Conservation (phyloP, 2,797 vertebrate species). For the Paguma larvata region DNA sequence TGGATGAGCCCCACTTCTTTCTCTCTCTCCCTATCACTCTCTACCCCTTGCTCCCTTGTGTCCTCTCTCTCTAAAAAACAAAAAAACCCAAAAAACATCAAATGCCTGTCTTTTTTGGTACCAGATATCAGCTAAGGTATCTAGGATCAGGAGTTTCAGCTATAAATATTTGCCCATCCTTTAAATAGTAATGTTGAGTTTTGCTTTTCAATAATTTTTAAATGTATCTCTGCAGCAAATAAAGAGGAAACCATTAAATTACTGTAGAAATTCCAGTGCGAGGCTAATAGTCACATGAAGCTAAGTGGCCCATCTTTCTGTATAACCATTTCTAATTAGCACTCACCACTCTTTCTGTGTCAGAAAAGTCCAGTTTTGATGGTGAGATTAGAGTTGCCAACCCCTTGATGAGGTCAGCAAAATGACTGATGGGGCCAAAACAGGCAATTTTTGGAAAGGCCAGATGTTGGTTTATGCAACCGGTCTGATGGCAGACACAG, state of each 20-base stretch:
- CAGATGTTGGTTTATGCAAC: slow-evolving; percentile 62
- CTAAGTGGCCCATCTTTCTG: neutral
- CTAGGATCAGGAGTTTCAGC: neutral
- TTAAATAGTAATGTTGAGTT: neutral
- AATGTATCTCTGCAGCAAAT: neutral
- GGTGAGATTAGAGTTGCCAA: neutral
- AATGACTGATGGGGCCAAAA: slow-evolving; percentile 42
- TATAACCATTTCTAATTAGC: neutral
- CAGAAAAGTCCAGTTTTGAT: slow-evolving; percentile 45
- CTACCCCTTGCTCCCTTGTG: no score
- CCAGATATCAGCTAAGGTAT: neutral
- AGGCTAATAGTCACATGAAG: neutral
- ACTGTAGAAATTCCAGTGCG: neutral
- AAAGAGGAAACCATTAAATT: slow-evolving; percentile 39
- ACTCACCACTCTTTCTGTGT: neutral
- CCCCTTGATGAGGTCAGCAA: slow-evolving; percentile 20
- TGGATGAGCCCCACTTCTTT: no score
- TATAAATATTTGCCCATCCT: slow-evolving; percentile 22
- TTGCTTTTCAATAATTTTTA: slow-evolving; percentile 37
- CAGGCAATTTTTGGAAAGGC: slow-evolving; percentile 37
- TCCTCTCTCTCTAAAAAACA: no score
- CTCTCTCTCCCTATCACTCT: no score
- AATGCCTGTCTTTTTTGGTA: neutral
- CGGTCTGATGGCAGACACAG: slow-evolving; percentile 15
- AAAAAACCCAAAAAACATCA: no score